phyloP scores from a whole-genome alignment of 1,140 invertebrate species.

The Drosophila tsacasi region DNA sequence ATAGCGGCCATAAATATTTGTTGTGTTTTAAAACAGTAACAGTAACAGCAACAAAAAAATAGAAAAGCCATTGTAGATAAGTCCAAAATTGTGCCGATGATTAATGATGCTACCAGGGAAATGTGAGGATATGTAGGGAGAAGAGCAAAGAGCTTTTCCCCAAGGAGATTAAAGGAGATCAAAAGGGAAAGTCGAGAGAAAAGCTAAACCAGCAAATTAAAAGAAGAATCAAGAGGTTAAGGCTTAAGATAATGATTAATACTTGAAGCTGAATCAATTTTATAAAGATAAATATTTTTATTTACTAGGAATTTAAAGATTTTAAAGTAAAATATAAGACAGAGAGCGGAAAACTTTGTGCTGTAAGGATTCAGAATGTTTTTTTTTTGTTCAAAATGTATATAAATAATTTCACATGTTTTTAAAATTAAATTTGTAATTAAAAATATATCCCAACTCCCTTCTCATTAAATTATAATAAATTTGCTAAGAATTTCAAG shows the following conservation, averaged over 20 bases:
- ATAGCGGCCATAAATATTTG: slow-evolving; percentile 10
- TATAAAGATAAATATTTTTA: not conserved
- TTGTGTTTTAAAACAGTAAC: slow-evolving; percentile 12
- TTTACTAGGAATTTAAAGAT: not conserved
- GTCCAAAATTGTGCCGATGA: slow-evolving; percentile 8
- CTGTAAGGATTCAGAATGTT: not conserved
- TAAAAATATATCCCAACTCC: too few species aligned
- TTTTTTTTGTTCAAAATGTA: not conserved
- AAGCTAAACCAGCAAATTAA: not conserved
- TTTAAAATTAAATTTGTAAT: not conserved
- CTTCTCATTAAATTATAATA: not conserved
- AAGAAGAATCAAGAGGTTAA: not conserved
- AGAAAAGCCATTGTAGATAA: slow-evolving; percentile 11
- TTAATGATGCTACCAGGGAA: slow-evolving; percentile 20
- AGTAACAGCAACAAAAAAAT: not conserved
- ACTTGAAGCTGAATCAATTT: not conserved
- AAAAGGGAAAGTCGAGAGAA: not conserved
- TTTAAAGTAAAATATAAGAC: not conserved
- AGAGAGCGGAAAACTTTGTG: not conserved
- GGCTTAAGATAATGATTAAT: not conserved
- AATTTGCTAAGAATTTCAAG: too few species aligned
- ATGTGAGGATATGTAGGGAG: not conserved
- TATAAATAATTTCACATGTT: not conserved
- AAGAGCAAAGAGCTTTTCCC: not conserved
- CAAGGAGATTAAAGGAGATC: slow-evolving; percentile 4